Conservation (phyloP, 2,113 vertebrate species). For the Globicephala melas region DNA sequence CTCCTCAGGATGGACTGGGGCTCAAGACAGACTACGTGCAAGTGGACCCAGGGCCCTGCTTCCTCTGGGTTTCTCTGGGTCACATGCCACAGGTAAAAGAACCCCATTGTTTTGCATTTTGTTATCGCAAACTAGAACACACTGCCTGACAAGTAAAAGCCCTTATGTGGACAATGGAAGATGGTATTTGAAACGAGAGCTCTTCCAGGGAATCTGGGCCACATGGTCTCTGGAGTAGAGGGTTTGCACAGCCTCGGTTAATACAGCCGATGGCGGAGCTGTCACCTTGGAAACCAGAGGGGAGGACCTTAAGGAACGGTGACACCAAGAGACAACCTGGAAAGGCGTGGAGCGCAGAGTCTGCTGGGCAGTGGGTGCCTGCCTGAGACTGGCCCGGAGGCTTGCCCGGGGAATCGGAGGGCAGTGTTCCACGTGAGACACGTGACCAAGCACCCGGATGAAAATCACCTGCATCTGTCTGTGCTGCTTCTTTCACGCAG, state of each 20-base stretch:
- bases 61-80: not conserved
- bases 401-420: accelerated
- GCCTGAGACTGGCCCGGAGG: accelerated
- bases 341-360: not conserved
- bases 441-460: accelerated
- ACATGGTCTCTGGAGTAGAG: not conserved
- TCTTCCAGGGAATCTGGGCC: not conserved
- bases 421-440: accelerated
- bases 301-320: not conserved
- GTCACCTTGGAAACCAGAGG: not conserved
- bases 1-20: not conserved
- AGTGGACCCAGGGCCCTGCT: not conserved
- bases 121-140: not conserved
- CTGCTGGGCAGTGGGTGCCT: accelerated
- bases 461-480: accelerated
- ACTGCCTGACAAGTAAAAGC: not conserved
- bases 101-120: not conserved
- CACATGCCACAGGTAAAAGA: not conserved
- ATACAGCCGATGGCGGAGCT: not conserved
- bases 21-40: not conserved
- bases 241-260: accelerated
- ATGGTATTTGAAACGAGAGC: not conserved
- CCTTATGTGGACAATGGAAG: not conserved
- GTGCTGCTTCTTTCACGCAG: not conserved
- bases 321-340: not conserved